Percentiles rank a stretch among this genome's conserved stretches.
phyloP scores from a whole-genome alignment of 2,888 invertebrate species.

The Tenthredo livida region DNA sequence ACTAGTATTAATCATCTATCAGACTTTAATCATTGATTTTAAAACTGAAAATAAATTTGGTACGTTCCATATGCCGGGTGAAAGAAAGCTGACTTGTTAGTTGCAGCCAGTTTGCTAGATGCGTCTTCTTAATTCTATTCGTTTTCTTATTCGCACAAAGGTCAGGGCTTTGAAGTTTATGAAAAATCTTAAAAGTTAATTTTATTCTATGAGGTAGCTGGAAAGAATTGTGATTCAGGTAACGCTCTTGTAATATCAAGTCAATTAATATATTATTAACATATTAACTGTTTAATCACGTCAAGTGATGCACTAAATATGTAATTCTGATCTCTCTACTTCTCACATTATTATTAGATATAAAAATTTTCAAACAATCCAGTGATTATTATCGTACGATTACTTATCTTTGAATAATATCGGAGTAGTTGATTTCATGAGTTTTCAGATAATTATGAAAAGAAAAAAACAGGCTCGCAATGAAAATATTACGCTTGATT shows the following conservation, averaged over 20 bases:
- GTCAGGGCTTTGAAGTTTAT: background rate
- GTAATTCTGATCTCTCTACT: background rate
- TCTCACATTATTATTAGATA: background rate
- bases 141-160: conserved; percentile 27
- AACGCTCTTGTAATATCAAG: conserved; percentile 40
- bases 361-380: background rate
- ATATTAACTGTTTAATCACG: conserved; percentile 28
- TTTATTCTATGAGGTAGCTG: background rate
- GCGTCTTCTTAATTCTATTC: background rate
- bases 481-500: background rate
- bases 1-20: background rate
- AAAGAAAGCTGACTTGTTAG: background rate
- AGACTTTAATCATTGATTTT: background rate
- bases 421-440: background rate
- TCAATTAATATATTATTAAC: conserved; percentile 47
- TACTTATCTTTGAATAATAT: background rate
- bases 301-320: conserved; percentile 27
- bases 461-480: background rate
- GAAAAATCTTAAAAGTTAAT: background rate
- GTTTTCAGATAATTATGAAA: background rate
- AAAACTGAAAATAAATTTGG: background rate
- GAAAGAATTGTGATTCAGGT: conserved; percentile 14
- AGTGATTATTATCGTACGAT: background rate
- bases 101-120: background rate
- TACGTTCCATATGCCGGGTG: background rate